phyloP scores from a whole-genome alignment of 2,113 vertebrate species.

The Phasianus colchicus region DNA sequence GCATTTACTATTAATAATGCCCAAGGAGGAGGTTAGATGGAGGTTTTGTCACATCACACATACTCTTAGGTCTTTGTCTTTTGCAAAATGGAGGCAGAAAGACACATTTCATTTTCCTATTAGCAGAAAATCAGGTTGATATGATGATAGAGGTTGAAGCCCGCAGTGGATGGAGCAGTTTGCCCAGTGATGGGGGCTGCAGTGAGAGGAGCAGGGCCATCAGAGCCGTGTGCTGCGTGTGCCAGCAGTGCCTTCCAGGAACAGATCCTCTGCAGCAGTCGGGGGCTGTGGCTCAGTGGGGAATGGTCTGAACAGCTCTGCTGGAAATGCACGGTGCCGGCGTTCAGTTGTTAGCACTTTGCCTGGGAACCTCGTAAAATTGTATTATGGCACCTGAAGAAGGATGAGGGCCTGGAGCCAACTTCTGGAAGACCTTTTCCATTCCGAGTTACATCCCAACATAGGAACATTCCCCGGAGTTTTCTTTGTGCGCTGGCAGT shows the following conservation, averaged over 20 bases:
- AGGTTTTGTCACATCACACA: background rate
- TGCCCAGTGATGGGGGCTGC: background rate
- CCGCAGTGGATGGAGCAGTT: fast-evolving
- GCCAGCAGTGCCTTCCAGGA: background rate
- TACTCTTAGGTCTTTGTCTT: background rate
- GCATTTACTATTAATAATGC: background rate
- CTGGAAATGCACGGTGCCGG: background rate
- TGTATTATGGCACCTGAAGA: background rate
- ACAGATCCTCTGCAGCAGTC: background rate
- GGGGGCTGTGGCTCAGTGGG: fast-evolving
- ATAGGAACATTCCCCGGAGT: background rate
- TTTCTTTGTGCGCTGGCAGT: fast-evolving
- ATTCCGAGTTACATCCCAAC: background rate
- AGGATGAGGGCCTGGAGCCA: background rate
- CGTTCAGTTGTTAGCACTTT: fast-evolving
- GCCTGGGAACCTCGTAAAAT: background rate
- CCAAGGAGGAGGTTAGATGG: background rate
- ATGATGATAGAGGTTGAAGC: background rate
- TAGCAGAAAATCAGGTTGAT: background rate
- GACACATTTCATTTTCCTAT: background rate
- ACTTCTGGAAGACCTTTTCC: background rate
- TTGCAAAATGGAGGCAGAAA: background rate
- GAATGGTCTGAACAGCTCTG: fast-evolving
- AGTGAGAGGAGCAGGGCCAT: no score
- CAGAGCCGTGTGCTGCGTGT: fast-evolving